phyloP scores from a whole-genome alignment of 2,888 invertebrate genomes.

The Tethea ocularis region DNA sequence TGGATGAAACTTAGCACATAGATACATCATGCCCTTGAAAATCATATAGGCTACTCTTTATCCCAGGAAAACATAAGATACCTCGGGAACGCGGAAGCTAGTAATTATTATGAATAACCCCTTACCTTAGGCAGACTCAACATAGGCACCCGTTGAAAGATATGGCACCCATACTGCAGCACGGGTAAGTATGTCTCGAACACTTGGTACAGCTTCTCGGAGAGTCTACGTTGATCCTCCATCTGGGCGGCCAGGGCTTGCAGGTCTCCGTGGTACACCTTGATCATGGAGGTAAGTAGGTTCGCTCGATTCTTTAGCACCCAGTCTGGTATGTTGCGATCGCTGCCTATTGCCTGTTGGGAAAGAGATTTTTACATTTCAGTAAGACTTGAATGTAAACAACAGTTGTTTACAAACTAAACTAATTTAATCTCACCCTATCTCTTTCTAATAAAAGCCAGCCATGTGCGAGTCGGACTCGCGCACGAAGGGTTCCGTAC shows the following conservation, averaged over 20 bases:
- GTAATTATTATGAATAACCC: too few species aligned
- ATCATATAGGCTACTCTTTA: too few species aligned
- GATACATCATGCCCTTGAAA: too few species aligned
- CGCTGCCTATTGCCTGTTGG: constrained; percentile 92
- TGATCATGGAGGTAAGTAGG: constrained; percentile 89
- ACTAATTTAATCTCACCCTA: too few species aligned
- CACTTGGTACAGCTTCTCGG: constrained; percentile 91
- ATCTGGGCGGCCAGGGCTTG: constrained; percentile 86
- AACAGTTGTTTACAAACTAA: too few species aligned
- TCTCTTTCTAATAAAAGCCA: too few species aligned
- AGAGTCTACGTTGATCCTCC: constrained; percentile 77
- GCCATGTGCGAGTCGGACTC: too few species aligned
- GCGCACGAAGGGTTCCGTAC: too few species aligned
- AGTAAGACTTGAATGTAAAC: too few species aligned
- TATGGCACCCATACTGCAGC: constrained; percentile 91
- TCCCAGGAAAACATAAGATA: too few species aligned
- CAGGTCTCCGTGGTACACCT: constrained; percentile 93
- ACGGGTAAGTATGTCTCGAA: constrained; percentile 95
- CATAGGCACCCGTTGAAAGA: constrained; percentile 92
- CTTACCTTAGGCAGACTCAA: constrained; percentile 91
- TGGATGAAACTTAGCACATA: too few species aligned
- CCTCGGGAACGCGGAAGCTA: too few species aligned
- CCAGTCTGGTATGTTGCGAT: constrained; percentile 93
- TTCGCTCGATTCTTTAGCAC: constrained; percentile 91
- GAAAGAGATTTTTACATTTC: neutral